These are phyloP conservation scores for Caenorhabditis sp. DNA, from an alignment of 2,888 invertebrate species.

Conservation along the genomic window DNA sequence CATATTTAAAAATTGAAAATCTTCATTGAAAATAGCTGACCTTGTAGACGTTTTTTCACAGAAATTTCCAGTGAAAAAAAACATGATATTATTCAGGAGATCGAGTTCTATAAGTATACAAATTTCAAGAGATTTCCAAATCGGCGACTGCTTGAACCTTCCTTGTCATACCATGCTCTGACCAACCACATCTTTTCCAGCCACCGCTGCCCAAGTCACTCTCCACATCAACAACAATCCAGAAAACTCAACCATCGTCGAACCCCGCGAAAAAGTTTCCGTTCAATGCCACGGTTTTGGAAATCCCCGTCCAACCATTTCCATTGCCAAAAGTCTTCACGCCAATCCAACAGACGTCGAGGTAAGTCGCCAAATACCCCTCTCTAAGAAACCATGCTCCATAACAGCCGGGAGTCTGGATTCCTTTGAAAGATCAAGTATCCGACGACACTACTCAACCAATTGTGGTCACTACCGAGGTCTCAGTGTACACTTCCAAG, in stretches of 20 bases:
- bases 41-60: no score
- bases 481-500: slow-evolving; percentile 37
- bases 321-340: slow-evolving; percentile 30
- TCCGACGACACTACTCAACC: neutral
- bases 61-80: no score
- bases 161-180: no score
- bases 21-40: no score
- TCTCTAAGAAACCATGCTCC: no score
- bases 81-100: no score
- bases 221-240: slow-evolving; percentile 11
- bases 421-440: slow-evolving; percentile 6
- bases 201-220: slow-evolving; percentile 23
- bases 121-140: no score
- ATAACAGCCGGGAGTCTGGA: slow-evolving; percentile 50
- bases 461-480: neutral
- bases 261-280: slow-evolving; percentile 28
- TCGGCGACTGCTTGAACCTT: no score
- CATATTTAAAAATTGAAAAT: no score
- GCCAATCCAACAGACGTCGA: slow-evolving; percentile 34
- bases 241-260: slow-evolving; percentile 19
- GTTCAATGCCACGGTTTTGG: slow-evolving; percentile 43
- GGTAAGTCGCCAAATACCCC: neutral
- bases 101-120: no score
- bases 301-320: slow-evolving; percentile 45
- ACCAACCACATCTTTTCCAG: no score